Conservation (phyloP, 2,797 vertebrate genomes). For the Nannoperca australis region DNA sequence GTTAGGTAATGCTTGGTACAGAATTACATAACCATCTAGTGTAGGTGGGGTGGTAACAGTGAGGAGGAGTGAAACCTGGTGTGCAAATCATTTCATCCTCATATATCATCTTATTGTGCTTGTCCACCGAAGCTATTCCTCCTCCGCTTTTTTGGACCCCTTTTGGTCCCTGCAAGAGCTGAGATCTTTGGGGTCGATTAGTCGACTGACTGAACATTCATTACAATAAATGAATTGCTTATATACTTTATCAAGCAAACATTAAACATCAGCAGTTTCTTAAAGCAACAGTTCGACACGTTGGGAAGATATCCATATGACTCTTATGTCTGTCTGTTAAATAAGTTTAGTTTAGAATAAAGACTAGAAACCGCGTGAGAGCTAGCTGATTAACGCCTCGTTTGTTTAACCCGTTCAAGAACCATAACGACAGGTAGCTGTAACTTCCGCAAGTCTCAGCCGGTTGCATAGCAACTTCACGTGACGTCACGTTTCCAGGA, state of each 20-base stretch:
- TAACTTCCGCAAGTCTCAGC: background rate
- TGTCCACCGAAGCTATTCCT: background rate
- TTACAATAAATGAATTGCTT: fast-evolving
- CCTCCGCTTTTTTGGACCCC: background rate
- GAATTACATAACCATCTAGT: slow-evolving; percentile 75
- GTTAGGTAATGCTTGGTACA: slow-evolving; percentile 76
- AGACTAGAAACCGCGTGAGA: background rate
- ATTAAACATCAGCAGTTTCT: background rate
- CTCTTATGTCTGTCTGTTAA: background rate
- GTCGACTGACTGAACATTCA: background rate
- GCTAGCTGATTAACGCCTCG: background rate
- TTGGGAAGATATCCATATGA: background rate
- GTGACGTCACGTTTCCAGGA: no score
- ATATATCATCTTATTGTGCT: slow-evolving; percentile 47
- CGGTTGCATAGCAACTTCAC: background rate
- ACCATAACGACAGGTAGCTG: background rate
- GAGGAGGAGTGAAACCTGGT: slow-evolving; percentile 74
- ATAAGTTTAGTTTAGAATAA: background rate
- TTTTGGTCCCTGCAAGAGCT: background rate
- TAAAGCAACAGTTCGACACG: background rate
- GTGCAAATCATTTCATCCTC: slow-evolving; percentile 56
- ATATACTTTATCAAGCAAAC: background rate
- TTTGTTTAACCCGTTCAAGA: background rate
- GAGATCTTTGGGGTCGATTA: background rate
- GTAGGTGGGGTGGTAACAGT: slow-evolving; percentile 74